Base-by-base conservation (phyloP, 2,888 invertebrate species). In the Agonum fuliginosum region DNA sequence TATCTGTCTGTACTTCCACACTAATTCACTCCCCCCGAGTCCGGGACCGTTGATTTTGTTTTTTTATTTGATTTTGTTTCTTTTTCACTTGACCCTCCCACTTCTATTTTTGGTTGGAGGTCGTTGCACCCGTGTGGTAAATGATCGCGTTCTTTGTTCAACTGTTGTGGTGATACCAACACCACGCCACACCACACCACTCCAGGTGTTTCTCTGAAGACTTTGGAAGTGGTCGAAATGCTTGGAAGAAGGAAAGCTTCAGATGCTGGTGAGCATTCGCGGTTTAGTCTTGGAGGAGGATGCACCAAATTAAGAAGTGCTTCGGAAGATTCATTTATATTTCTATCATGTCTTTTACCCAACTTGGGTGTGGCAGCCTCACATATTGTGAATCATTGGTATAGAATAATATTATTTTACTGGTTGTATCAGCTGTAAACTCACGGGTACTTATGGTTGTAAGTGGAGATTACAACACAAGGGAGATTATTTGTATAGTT, bases 71-170 rank as follows among this genome's bases (percentile, higher is more conserved):
- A 81, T 81, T 80, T 78, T 79, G 74, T 77, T 78, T 78, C 78
- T 80, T 74, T 80, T 70, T 70, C 48, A 70, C 24, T 70, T 24
- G 70, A 48, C 70, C 73, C 79, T 81, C 81, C 81, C 81, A 81
- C 81, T 81, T 81, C 80, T 81, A 81, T 82, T 82, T 82, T 82
- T 80, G 81, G 81, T 78, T 58, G 69, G 80, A 80, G 82, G 81
- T 82, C 78, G 81, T 80, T 80, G 81, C 83, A 80, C 82, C 81
- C 75, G 51, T 70, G 30, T 73, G 51, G 69, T 58, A 73, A 73
- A 41, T 73, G 73, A 37, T 73, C 73, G 73, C 41, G 73, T 73
- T 73, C 48, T 43, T 24, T 70, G 27, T 51, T 41, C 51, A 20
- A 30, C 27, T 54, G 54, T 51, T 72, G 41, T 72, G 71, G 51